Evolutionary conservation across 37 sponge, comb jelly and placozoan genomes (phyloP), one percentile per base, ranked within the genome.

Genomic region (Chondrosia reniformis): DNA sequence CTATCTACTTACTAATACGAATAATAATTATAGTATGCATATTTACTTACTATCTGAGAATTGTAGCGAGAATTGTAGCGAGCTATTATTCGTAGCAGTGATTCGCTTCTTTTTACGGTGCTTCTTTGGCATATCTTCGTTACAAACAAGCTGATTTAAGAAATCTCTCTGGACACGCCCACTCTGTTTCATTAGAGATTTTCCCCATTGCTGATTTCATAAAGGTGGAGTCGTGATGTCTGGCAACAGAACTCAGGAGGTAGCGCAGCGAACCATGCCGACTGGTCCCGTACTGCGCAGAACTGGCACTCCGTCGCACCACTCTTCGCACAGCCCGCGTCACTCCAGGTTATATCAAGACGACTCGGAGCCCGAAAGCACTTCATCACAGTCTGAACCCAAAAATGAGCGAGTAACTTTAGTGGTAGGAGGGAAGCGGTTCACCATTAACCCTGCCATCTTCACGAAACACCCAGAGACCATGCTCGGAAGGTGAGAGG

Each of bases 401-500:
- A 43, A 38, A 3, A 8, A 5, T 24, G 89, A 88, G 13, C 79
- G 80, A 52, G 81, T 91, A 30, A 63, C 71, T 0, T 45, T 91
- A 22, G 38, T 83, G 33, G 91, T 91, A 22, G 87, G 81, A 45
- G 65, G 81, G 4, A 86, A 86, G 64, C 55, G 81, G 44, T 91
- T 91, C 45, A 28, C 65, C 0, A 55, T 91, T 46, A 84, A 67
- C 67, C 84, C 81, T 4, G 2, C 44, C 10, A 44, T 93, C 0
- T 80, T 93, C 39, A 84, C 62, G 7, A 80, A 63, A 36, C 78
- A 95, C 24, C 95, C 95, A 10, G 84, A 95, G 49, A 95, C 95
- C 1, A 95, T 95, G 95, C 79, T 95, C 19, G 95, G 95, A 43
- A 89, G 90, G 93, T 93, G 32, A 79, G 84, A 30, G 34, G 4